phyloP scores from a whole-genome alignment of 2,797 vertebrate genomes.

The Pipistrellus nathusii region DNA sequence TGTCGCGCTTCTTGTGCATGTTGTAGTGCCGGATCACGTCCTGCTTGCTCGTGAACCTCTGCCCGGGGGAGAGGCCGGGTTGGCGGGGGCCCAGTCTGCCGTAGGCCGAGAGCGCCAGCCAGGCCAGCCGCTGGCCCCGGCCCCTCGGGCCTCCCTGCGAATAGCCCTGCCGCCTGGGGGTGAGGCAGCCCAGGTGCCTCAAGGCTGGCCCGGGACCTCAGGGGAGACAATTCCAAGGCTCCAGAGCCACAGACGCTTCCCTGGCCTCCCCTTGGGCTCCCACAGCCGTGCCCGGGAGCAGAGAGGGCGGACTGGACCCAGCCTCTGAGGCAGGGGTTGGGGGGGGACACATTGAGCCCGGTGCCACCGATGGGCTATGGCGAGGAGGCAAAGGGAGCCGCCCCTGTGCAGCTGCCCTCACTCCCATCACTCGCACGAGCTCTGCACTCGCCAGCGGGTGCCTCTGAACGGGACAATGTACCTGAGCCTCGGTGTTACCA shows the following conservation, averaged over 20 bases:
- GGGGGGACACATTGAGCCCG: not conserved
- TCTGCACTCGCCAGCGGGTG: not conserved
- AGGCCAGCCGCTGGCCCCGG: not conserved
- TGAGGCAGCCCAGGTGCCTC: not conserved
- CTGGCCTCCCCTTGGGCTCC: not conserved
- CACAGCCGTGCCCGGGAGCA: not conserved
- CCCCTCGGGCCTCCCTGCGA: not conserved
- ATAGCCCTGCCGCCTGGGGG: not conserved
- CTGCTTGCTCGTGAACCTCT: slow-evolving; percentile 99
- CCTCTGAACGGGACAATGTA: not conserved
- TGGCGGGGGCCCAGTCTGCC: too few species aligned
- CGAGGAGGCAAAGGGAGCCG: not conserved
- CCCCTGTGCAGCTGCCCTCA: not conserved
- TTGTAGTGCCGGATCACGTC: slow-evolving; percentile 99
- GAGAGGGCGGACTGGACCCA: rapidly evolving
- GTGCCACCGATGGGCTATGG: not conserved
- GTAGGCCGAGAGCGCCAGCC: too few species aligned
- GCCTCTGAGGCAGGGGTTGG: not conserved
- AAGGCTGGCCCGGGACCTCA: not conserved
- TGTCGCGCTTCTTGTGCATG: slow-evolving; percentile 99
- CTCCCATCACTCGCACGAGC: not conserved
- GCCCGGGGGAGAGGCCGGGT: slow-evolving; percentile 80
- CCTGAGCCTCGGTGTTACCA: not conserved
- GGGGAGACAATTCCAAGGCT: not conserved
- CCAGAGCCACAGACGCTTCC: not conserved